Conservation (phyloP, 2,113 vertebrate genomes). For the Lanius ludovicianus region DNA sequence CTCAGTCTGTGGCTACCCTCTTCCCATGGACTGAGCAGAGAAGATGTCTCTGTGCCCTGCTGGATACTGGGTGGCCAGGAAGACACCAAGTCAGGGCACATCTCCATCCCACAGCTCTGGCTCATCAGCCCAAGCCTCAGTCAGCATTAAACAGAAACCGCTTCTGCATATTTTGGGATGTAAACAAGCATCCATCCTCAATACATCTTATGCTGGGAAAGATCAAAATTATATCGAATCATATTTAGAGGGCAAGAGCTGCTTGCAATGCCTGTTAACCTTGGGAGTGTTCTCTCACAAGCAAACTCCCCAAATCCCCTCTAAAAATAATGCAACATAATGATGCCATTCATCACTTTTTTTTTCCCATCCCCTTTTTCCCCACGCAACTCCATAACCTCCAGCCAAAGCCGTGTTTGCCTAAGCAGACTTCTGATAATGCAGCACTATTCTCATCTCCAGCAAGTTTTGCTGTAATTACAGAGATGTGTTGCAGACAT, state of each 20-base stretch:
- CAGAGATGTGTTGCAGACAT: slow-evolving; percentile 56
- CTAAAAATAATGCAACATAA: slow-evolving; percentile 26
- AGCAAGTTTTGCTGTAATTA: slow-evolving; percentile 58
- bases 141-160: neutral
- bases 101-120: neutral
- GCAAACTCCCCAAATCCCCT: neutral
- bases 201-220: neutral
- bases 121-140: neutral
- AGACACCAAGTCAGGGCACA: neutral
- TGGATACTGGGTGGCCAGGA: fast-evolving
- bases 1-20: neutral
- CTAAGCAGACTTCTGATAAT: slow-evolving; percentile 30
- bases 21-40: neutral
- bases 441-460: slow-evolving; percentile 25
- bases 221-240: neutral
- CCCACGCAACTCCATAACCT: neutral
- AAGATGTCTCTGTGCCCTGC: neutral
- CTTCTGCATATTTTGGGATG: neutral
- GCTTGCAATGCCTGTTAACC: neutral
- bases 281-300: neutral
- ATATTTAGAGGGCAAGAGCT: neutral
- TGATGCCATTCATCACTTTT: slow-evolving; percentile 12
- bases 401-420: neutral
- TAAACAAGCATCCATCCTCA: neutral
- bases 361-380: neutral